phyloP scores from a whole-genome alignment of 2,113 vertebrate genomes.

The Thalassarche chlororhynchos region DNA sequence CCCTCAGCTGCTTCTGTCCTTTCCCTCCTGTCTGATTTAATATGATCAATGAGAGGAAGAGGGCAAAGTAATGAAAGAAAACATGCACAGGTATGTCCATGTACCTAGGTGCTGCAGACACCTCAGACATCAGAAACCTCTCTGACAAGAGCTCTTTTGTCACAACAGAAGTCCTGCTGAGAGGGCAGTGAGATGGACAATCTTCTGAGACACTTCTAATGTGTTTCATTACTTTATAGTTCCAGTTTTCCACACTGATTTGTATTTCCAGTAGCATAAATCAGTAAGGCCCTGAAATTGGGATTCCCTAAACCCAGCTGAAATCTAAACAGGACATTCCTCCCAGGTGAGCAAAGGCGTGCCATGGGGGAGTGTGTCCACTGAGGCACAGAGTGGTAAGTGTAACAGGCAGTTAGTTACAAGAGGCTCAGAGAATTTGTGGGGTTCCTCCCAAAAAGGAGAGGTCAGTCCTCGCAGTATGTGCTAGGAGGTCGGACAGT shows the following conservation, averaged over 20 bases:
- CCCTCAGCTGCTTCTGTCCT: not conserved
- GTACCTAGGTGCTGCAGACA: not conserved
- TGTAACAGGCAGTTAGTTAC: not conserved
- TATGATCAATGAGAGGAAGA: not conserved
- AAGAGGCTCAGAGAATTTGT: not conserved
- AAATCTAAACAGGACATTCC: not conserved
- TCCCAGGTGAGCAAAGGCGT: not conserved
- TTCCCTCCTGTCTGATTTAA: not conserved
- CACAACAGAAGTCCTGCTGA: not conserved
- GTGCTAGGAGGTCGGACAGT: not conserved
- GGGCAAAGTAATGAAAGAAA: not conserved
- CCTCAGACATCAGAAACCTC: not conserved
- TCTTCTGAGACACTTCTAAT: not conserved
- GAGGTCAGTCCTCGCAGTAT: rapidly evolving
- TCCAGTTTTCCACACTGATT: not conserved
- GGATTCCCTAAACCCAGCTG: not conserved
- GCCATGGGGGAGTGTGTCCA: not conserved
- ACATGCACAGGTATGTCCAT: not conserved
- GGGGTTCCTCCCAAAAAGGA: not conserved
- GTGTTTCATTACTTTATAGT: not conserved
- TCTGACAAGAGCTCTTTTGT: not conserved
- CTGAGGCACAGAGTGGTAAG: not conserved
- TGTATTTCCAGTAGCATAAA: not conserved
- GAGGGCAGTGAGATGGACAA: not conserved
- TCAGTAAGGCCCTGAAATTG: not conserved